A percentile compares a stretch with the other conserved stretches of the same genome.
These are phyloP conservation scores for Trematocara variabile DNA, from an alignment of 2,113 vertebrate species.

Conservation along the genomic window DNA sequence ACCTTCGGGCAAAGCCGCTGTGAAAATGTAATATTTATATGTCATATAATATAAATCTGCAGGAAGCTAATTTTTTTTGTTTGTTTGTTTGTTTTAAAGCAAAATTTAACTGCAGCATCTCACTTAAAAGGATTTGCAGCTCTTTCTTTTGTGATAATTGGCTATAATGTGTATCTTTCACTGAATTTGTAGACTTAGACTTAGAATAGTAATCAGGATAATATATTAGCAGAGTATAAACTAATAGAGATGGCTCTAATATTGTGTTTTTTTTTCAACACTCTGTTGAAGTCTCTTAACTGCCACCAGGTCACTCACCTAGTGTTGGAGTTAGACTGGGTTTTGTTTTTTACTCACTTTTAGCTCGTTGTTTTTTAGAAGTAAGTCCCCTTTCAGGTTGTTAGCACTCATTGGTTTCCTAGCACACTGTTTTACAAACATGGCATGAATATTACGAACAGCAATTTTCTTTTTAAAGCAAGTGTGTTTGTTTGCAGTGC, in stretches of 20 bases:
- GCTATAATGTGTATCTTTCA: not conserved
- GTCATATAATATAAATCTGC: not conserved
- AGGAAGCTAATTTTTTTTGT: not conserved
- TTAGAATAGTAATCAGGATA: not conserved
- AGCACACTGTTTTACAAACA: not conserved
- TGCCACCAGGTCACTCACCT: not conserved
- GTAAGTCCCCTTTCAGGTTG: not conserved
- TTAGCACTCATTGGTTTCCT: not conserved
- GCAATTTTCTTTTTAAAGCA: fast-evolving
- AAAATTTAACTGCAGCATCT: not conserved
- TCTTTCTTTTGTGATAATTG: not conserved
- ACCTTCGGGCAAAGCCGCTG: not conserved
- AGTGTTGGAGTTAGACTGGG: not conserved
- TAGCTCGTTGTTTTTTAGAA: not conserved
- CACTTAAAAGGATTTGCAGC: not conserved
- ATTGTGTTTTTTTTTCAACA: not conserved
- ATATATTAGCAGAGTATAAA: not conserved
- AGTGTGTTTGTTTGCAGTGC: not conserved
- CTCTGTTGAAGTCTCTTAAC: not conserved
- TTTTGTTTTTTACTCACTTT: not conserved
- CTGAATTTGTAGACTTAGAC: not conserved
- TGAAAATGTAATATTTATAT: not conserved
- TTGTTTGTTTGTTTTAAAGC: not conserved
- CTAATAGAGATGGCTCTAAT: not conserved
- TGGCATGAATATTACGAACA: not conserved